Conservation (phyloP, 2,113 vertebrate species). For the Cyprinus carpio region DNA sequence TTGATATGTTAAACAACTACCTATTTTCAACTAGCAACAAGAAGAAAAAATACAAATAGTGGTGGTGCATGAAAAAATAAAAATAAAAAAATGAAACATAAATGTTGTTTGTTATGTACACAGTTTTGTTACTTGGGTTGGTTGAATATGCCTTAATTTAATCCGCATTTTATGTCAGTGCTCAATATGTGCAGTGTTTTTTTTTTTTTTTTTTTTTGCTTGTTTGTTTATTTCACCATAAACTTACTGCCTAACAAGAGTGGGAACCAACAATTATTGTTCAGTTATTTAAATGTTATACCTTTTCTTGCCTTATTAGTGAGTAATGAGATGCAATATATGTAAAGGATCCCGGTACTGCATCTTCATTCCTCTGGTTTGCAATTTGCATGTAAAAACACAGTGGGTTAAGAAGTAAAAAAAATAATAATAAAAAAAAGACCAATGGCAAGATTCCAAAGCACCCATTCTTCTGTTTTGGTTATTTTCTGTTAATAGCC, state of each 20-base stretch:
- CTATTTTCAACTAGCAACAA: conserved; percentile 55
- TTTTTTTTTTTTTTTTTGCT: neutral
- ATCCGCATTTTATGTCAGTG: neutral
- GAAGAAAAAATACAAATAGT: conserved; percentile 1
- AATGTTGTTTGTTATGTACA: conserved; percentile 13
- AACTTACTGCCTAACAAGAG: neutral
- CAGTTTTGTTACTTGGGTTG: neutral
- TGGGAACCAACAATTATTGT: neutral
- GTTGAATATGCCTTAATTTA: neutral
- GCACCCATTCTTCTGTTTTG: neutral
- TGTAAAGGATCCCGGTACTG: neutral
- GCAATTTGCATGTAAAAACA: neutral
- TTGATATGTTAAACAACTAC: conserved; percentile 59
- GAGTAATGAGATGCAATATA: neutral
- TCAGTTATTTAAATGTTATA: neutral
- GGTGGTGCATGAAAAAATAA: neutral
- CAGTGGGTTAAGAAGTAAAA: neutral
- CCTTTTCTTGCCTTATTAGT: neutral
- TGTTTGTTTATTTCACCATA: too few relatives aligned
- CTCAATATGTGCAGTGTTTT: neutral
- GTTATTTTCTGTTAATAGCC: neutral
- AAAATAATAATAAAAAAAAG: neutral
- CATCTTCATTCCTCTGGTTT: neutral
- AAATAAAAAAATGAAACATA: neutral
- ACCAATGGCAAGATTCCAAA: neutral